phyloP scores from a whole-genome alignment of 2,888 invertebrate species.

The Idaea straminata region DNA sequence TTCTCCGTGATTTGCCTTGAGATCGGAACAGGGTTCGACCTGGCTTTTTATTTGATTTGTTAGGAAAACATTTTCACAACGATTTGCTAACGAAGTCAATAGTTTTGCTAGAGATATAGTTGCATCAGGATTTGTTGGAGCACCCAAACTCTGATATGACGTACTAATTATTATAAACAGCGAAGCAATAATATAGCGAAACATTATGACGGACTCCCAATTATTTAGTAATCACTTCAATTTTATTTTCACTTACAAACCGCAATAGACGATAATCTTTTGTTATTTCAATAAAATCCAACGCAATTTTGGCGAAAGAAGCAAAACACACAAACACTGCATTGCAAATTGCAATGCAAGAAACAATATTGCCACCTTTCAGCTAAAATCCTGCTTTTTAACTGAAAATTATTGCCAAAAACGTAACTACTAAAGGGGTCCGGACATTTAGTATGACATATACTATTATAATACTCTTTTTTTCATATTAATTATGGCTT shows the following conservation, averaged over 20 bases:
- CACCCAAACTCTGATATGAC: constrained; percentile 52
- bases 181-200: constrained; percentile 49
- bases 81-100: constrained; percentile 39
- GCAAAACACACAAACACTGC: not conserved
- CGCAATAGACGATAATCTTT: not conserved
- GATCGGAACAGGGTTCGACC: constrained; percentile 44
- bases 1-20: constrained; percentile 36
- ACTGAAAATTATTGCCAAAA: too few species aligned
- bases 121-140: constrained; percentile 37
- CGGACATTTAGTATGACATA: too few species aligned
- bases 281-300: not conserved
- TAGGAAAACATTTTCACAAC: constrained; percentile 54
- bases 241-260: not conserved
- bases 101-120: constrained; percentile 30
- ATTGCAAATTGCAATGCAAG: not conserved
- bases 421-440: too few species aligned
- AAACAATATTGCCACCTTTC: not conserved
- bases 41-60: constrained; percentile 43
- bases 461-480: too few species aligned
- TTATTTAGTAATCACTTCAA: not conserved
- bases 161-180: constrained; percentile 48
- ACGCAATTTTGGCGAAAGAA: not conserved
- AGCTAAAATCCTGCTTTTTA: too few species aligned
- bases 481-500: too few species aligned
- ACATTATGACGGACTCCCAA: constrained; percentile 37